Base-by-base conservation (phyloP, 2,888 invertebrate species). In the Drosophila leonis region DNA sequence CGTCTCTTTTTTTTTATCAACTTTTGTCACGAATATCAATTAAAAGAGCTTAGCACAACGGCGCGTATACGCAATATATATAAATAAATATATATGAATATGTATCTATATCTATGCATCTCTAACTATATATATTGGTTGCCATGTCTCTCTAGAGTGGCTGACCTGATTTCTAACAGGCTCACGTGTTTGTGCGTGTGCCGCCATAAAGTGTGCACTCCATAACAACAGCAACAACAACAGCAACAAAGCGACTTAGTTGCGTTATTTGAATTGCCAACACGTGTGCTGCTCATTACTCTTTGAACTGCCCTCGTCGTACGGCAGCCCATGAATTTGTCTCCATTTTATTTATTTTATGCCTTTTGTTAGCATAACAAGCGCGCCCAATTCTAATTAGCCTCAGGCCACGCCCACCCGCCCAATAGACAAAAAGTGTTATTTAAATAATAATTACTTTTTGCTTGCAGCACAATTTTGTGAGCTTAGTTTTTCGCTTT, bases 281-380 rank as follows among this genome's bases (percentile, higher is more conserved):
- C 78, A 78, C 72, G 80, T 63, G 60, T 76, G 46, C 24, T 33
- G 48, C 72, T 52, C 72, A 71, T 78, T 75, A 78, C 42, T 56
- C 20, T 49, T 62, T 15, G 39, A 33, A 18, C 54, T 10, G 18
- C 44, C 41, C 24, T 15, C 57, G 57, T 18, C 31, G 31, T 0
- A 41, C 31, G 10, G 18, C 31, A 24, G 35, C 18, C 33, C 13
- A 42, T 39, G 46, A 52, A 64, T 51, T 49, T 46, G 46, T 59
- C 48, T 46, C 20, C 54, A 48, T 12, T 59, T 62, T 51, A 27
- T 49, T 57, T 42, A 52, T 33, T 54, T 55, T 39, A 20, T 42
- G 48, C 37, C n/a, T 13, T 35, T 20, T 42, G 35, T 46, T 7
- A 24, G 20, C 33, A 12, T 33, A 37, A 13, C 51, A 59, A 41